Evolutionary conservation across 2,797 vertebrate species (phyloP), one percentile per base, ranked within the genome.

Genomic region (Hypotaenidia philippensis): DNA sequence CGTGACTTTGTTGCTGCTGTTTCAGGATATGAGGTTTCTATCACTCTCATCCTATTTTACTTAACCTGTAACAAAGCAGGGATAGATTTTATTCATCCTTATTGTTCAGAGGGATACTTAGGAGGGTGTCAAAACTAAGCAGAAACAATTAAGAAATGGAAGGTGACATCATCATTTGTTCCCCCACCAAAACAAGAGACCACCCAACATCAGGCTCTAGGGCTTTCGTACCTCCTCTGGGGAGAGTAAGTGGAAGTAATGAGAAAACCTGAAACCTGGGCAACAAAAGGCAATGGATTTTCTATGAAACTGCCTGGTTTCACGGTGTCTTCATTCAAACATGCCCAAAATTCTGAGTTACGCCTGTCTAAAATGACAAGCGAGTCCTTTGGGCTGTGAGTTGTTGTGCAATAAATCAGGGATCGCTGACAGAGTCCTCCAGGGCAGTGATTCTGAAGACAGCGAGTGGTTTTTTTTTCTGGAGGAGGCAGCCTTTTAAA

Each of bases 381-480:
- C 20, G 71, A 88, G 71, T 66, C 47, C 56, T 83, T n/a, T 44
- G 80, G 80, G 69, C 60, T 66, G 38, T 56, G 47, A 90, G 59
- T 74, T 86, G 47, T 44, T 36, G 6, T 36, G 44, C 25, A 27
- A 59, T 27, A 60, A 66, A 63, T 63, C n/a, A 16, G 47, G 52
- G 45, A 52, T 71, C 41, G 27, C 32, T 50, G 53, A 27, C 22
- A 36, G 70, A 94, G 50, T 56, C 57, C 47, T 56, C 38, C 40
- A 74, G 32, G 78, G 38, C 27, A n/a, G 14, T 31, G 84, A 9
- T 64, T 80, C 41, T 79, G 56, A 76, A 94, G 89, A 85, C 83
- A 96, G 47, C 74, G 87, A 92, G 85, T 83, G n/a, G n/a, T 36
- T 36, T 36, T 61, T 94, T 95, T 83, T 95, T 83, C 74, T 66